Evolutionary conservation across 2,113 vertebrate genomes (phyloP), one percentile per base, ranked within the genome.

Genomic region (Vanacampus margaritifer): DNA sequence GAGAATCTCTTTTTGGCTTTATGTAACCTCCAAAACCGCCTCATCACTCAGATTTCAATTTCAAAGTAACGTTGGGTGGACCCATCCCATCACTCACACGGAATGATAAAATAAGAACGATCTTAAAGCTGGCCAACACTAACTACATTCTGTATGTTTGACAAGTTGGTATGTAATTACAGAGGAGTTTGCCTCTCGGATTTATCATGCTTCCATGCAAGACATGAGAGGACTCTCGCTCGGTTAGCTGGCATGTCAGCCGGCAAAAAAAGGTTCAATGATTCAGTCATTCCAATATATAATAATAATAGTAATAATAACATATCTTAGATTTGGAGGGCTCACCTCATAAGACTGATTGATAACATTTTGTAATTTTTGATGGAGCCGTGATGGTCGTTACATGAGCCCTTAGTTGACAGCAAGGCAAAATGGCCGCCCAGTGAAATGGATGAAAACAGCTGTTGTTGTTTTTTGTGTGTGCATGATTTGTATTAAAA

Each of bases 1-100:
- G 48, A 65, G 21, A 14, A 64, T 62, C 60, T 35, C 36, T 41
- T 24, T 70, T 51, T 65, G 10, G 43, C 28, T 73, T 73, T 16
- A 24, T n/a, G 48, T 10, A 68, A 53, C 23, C 56, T 67, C 51
- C 17, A 35, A 7, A 69, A 51, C 14, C 45, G 67, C 39, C 13
- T 50, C 26, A n/a, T 53, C 28, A 54, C 32, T 57, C 6, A 24
- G 41, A 81, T 50, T 64, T 21, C 56, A 51, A 50, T 61, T 21
- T 43, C 8, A n/a, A 23, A 67, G 14, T 58, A 36, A 10, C 35
- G 17, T 59, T 59, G 57, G 57, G 8, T 12, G 57, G 57, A 59
- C 36, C 32, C 57, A 21, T 32, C 32, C 32, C 1, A 59, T 59
- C 57, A 14, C 51, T 26, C 24, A 59, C 56, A 59, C 32, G 35